Conservation (phyloP, 2,888 invertebrate genomes). For the Phasia obesa region DNA sequence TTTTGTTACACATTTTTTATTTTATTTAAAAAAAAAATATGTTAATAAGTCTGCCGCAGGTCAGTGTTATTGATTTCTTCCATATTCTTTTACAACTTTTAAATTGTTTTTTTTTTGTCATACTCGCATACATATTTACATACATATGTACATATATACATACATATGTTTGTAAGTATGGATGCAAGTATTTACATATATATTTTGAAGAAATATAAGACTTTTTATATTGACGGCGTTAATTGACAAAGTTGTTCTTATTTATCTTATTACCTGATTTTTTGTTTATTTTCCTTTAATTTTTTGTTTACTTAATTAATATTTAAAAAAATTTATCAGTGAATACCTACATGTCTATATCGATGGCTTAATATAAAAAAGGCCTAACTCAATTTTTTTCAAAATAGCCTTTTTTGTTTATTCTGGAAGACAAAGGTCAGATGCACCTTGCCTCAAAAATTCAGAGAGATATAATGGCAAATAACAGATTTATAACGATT, state of each 20-base stretch:
- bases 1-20: constrained; percentile 31
- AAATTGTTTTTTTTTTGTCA: constrained; percentile 2
- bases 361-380: no score
- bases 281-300: neutral
- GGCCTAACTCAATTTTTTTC: no score
- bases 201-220: neutral
- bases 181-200: no score
- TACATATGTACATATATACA: neutral
- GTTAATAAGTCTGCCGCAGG: constrained; percentile 69
- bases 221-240: constrained; percentile 6
- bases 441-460: no score
- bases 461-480: no score
- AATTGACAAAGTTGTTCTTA: constrained; percentile 3
- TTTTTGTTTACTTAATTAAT: neutral
- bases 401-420: no score
- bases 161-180: neutral
- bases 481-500: no score
- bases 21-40: constrained; percentile 41
- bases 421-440: no score
- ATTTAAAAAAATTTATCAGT: neutral
- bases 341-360: no score
- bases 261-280: neutral
- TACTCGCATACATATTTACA: neutral
- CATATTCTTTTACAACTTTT: constrained; percentile 5
- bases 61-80: constrained; percentile 67